Conservation (phyloP, 2,888 invertebrate genomes). For the Adela reaumurella region DNA sequence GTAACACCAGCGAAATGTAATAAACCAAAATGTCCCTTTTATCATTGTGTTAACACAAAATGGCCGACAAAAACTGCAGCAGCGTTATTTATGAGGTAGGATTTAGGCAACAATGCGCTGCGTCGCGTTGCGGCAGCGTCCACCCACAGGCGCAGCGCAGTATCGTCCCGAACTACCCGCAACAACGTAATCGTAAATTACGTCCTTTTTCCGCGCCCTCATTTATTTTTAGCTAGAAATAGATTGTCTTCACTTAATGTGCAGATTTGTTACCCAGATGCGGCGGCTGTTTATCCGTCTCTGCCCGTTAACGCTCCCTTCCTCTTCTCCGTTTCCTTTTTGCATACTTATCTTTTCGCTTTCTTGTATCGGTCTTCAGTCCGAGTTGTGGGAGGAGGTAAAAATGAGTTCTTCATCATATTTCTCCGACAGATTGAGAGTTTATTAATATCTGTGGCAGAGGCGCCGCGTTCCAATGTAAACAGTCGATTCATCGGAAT, state of each 20-base stretch:
- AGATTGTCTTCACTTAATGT: conserved; percentile 2
- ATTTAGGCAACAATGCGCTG: conserved; percentile 1
- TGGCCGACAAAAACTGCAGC: conserved; percentile 7
- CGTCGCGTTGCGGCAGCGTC: not conserved
- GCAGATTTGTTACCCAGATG: not conserved
- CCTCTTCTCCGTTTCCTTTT: not conserved
- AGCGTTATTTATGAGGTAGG: conserved; percentile 7
- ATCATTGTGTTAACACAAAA: not conserved
- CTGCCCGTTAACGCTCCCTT: not conserved
- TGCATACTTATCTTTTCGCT: not conserved
- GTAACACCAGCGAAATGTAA: not conserved
- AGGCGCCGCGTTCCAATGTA: not conserved
- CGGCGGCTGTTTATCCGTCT: not conserved
- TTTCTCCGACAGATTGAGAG: not conserved
- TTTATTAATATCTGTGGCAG: not conserved
- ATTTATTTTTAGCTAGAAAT: conserved; percentile 14
- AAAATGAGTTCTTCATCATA: not conserved
- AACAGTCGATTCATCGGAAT: not conserved
- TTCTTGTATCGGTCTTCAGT: not conserved
- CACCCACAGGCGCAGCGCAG: too few species aligned
- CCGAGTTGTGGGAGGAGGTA: too few species aligned
- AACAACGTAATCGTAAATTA: too few species aligned
- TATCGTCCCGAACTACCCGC: too few species aligned
- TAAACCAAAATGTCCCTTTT: not conserved
- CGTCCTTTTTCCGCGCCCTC: conserved; percentile 11